Percentiles rank a stretch among this genome's conserved stretches.
Evolutionary conservation across 2,797 vertebrate species (phyloP).

Genomic region (Synanceia verrucosa): DNA sequence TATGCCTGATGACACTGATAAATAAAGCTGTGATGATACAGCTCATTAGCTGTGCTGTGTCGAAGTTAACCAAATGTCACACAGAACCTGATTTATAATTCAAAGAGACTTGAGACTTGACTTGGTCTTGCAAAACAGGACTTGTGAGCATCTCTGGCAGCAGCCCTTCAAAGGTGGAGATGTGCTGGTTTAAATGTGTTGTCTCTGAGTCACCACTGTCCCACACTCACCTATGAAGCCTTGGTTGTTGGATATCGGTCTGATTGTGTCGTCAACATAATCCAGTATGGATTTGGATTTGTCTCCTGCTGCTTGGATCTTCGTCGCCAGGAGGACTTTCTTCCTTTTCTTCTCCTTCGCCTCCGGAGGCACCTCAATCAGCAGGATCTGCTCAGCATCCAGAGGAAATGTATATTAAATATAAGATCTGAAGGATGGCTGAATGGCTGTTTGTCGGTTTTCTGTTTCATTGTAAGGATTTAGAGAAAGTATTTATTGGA

Average conservation of each 20-base stretch:
- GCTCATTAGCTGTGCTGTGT: no score
- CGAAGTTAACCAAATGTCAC: no score
- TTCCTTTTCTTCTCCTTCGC: constrained; percentile 97
- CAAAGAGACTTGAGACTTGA: no score
- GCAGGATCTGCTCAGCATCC: constrained; percentile 90
- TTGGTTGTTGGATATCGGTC: constrained; percentile 93
- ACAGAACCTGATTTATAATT: no score
- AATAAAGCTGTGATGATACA: no score
- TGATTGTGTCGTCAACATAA: constrained; percentile 94
- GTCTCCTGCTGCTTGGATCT: constrained; percentile 88
- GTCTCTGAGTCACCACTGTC: neutral
- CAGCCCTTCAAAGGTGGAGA: neutral
- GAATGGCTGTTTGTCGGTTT: neutral
- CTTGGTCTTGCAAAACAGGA: no score
- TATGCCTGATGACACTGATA: no score
- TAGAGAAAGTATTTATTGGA: neutral
- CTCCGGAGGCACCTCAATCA: constrained; percentile 95
- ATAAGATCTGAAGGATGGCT: no score
- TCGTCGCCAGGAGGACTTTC: constrained; percentile 92
- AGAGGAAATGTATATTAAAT: no score
- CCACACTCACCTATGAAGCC: constrained; percentile 90
- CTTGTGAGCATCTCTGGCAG: no score
- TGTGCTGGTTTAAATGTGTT: neutral
- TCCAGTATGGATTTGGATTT: constrained; percentile 93
- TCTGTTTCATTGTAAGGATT: neutral